Conservation (phyloP, 2,113 vertebrate genomes). For the Arizona elegans region DNA sequence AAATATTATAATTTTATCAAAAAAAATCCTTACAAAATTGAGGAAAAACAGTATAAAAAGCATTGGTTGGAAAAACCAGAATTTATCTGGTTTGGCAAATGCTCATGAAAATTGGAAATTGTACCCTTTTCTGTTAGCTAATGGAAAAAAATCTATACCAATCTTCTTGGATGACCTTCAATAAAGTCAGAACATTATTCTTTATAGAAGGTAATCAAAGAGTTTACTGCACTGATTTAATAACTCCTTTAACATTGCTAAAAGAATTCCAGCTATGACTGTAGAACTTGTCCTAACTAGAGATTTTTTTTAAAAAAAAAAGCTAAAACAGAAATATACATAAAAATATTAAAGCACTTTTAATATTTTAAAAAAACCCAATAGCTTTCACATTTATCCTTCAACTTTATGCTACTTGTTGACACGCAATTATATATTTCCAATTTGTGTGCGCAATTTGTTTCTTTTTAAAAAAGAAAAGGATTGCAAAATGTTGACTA, state of each 20-base stretch:
- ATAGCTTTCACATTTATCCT: slow-evolving; percentile 23
- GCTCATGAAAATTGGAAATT: neutral
- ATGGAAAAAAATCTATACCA: neutral
- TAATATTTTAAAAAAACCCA: neutral
- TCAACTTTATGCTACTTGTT: slow-evolving; percentile 5
- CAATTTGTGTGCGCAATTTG: slow-evolving; percentile 47
- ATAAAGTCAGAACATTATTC: neutral
- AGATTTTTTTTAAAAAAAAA: neutral
- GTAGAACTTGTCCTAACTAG: neutral
- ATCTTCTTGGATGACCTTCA: neutral
- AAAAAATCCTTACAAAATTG: neutral
- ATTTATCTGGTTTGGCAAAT: neutral
- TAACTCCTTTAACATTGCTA: neutral
- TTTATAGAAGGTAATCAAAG: neutral
- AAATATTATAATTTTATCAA: neutral
- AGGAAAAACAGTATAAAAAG: neutral
- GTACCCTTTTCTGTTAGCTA: neutral
- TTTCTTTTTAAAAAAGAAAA: slow-evolving; percentile 45
- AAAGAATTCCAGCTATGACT: neutral
- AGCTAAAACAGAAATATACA: neutral
- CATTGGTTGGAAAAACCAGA: neutral
- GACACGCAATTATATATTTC: slow-evolving; percentile 37
- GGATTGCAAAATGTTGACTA: slow-evolving; percentile 46
- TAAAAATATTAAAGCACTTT: neutral
- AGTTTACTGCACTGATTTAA: neutral